phyloP scores from a whole-genome alignment of 64 coral and sea anemone genomes.

The Dendronephthya gigantea region DNA sequence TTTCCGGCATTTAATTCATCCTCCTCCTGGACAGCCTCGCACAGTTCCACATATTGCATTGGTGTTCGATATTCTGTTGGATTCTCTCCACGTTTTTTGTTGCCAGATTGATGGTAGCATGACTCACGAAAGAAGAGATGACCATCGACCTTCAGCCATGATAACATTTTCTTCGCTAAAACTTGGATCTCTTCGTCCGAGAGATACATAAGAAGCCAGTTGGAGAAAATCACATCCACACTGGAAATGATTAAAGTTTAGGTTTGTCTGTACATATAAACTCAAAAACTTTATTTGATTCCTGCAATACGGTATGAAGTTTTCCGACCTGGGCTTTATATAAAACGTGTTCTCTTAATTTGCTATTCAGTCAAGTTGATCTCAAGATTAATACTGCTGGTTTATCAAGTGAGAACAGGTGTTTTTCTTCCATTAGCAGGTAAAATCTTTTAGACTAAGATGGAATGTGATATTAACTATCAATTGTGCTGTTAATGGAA shows the following conservation, averaged over 20 bases:
- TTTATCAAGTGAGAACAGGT: no score
- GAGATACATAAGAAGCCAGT: slow-evolving; percentile 82
- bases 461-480: no score
- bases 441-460: no score
- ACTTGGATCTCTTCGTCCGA: slow-evolving; percentile 54
- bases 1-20: not conserved
- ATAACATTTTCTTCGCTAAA: slow-evolving; percentile 57
- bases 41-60: slow-evolving; percentile 39
- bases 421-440: no score
- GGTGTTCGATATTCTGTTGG: slow-evolving; percentile 66
- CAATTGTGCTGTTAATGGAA: no score
- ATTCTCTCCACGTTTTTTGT: slow-evolving; percentile 53
- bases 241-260: not conserved
- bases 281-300: no score
- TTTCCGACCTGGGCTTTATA: no score
- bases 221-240: slow-evolving; percentile 76
- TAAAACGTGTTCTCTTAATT: no score
- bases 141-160: slow-evolving; percentile 45
- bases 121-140: slow-evolving; percentile 71
- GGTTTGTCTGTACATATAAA: not conserved
- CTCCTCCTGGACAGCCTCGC: slow-evolving; percentile 24
- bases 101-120: slow-evolving; percentile 60
- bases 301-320: not conserved
- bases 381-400: no score
- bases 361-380: no score